Evolutionary conservation across 2,888 invertebrate species (phyloP), one percentile per base, ranked within the genome.

Genomic region (Drosophila mulleri): DNA sequence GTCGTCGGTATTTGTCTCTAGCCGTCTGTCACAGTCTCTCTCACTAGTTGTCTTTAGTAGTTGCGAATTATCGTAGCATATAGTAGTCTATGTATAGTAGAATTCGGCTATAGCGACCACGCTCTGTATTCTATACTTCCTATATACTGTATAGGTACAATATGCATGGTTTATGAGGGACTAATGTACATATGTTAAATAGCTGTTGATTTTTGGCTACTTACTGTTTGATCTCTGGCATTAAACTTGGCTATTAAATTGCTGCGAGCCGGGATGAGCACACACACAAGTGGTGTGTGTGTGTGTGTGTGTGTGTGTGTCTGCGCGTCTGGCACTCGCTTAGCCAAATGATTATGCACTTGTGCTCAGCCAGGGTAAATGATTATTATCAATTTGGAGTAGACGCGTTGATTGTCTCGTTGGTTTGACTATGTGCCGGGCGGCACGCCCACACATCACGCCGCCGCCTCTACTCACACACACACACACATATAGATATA

Each of bases 321-420:
- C 47, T 47, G 32, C 61, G 39, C 57, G 56, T 41, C 48, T 48
- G 58, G 32, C 50, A 50, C 32, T 50, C 50, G 32, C 54, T 42
- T 37, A 29, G 69, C 44, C 59, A 47, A 48, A 53, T 72, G 41
- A 53, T 58, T 70, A 69, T 54, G 53, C 53, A 54, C 35, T 54
- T 71, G 59, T 52, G 57, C 35, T 32, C 66, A 35, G 44, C 50
- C 41, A 50, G 53, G 44, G 18, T 16, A 14, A 29, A 39, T 35
- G 58, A 52, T 78, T 65, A 64, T 71, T 75, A 78, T 71, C 75
- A 75, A 70, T 71, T 63, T 75, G 62, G 29, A 52, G 50, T 74
- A 61, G 64, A 45, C 68, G 66, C 76, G 71, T 65, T 75, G 64
- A 73, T 73, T 76, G 65, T 71, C 67, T 61, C 60, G 42, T 39